These are phyloP conservation scores for Austrofundulus limnaeus DNA, from an alignment of 2,113 vertebrate species.

Conservation along the genomic window DNA sequence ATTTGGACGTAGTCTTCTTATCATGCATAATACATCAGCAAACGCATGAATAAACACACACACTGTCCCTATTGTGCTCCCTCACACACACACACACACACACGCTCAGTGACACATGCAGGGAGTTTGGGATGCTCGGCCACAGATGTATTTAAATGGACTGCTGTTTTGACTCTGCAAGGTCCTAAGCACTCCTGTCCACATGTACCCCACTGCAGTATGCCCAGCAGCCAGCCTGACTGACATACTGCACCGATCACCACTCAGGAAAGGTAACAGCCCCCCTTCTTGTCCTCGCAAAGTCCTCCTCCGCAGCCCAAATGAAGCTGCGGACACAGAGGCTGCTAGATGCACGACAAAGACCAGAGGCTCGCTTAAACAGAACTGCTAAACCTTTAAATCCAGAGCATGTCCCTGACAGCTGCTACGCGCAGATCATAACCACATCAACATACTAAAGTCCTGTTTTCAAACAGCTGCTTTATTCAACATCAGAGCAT, in stretches of 20 bases:
- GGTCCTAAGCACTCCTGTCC: constrained; percentile 60
- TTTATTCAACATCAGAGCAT: constrained; percentile 2
- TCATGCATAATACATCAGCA: constrained; percentile 63
- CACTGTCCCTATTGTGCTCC: constrained; percentile 3
- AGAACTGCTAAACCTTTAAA: not conserved
- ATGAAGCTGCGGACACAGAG: constrained; percentile 33
- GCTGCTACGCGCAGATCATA: constrained; percentile 1
- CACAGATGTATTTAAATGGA: constrained; percentile 50
- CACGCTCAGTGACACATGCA: constrained; percentile 37
- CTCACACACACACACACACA: constrained; percentile 5
- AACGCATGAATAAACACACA: constrained; percentile 40
- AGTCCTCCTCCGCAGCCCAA: constrained; percentile 34
- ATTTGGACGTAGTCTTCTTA: constrained; percentile 73
- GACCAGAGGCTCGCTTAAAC: not conserved
- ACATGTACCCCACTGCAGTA: constrained; percentile 66
- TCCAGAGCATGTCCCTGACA: constrained; percentile 4
- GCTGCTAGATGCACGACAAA: not conserved
- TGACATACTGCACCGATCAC: constrained; percentile 51
- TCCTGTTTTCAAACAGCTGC: not conserved
- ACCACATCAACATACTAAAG: not conserved
- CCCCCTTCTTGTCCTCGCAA: constrained; percentile 21
- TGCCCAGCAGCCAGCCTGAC: constrained; percentile 55
- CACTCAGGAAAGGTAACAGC: constrained; percentile 38
- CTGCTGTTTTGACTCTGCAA: constrained; percentile 36
- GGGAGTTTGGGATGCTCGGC: constrained; percentile 39